Base-by-base conservation (phyloP, 2,888 invertebrate species). In the Torymus texanus region DNA sequence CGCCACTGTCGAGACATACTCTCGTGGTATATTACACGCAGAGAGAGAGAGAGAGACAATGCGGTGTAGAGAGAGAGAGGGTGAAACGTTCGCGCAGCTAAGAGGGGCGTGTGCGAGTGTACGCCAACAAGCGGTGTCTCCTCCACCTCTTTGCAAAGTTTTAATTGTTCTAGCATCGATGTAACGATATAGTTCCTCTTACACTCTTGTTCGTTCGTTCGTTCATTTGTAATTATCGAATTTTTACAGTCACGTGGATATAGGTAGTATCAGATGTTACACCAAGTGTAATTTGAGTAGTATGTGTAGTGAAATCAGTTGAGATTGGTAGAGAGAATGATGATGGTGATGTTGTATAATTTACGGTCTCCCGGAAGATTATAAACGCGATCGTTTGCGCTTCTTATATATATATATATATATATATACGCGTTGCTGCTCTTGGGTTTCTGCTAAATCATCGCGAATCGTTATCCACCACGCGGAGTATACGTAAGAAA, bases 81-180 rank as follows among this genome's bases (percentile, higher is more conserved):
- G 55, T 51, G 68, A 70, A 78, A 74, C 68, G 41, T 77, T 72
- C 63, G 53, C 50, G 14, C 56, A 18, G 21, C 21, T 21, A 21
- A 21, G 21, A 21, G 21, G n/a, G n/a, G n/a, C n/a, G n/a, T n/a
- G n/a, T 21, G 21, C 18, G 55, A 4, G 56, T 14, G n/a, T 18
- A 24, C 21, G 66, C 65, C 78, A 78, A 74, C 71, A 78, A 71
- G 75, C 66, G 61, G 13, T 53, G 53, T 16, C 62, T 62, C n/a
- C n/a, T n/a, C n/a, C n/a, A 71, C 16, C 75, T 55, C 16, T 10
- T 62, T 62, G 63, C 66, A 74, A 78, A 81, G 81, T 81, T 81
- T 81, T 81, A 81, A 81, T 78, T 78, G 75, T 78, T 75, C 41
- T 8, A 8, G 51, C 67, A 78, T 75, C 72, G 78, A 78, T 75